These are phyloP conservation scores for Lophotis ruficrista DNA, from an alignment of 2,113 vertebrate genomes.

Conservation along the genomic window DNA sequence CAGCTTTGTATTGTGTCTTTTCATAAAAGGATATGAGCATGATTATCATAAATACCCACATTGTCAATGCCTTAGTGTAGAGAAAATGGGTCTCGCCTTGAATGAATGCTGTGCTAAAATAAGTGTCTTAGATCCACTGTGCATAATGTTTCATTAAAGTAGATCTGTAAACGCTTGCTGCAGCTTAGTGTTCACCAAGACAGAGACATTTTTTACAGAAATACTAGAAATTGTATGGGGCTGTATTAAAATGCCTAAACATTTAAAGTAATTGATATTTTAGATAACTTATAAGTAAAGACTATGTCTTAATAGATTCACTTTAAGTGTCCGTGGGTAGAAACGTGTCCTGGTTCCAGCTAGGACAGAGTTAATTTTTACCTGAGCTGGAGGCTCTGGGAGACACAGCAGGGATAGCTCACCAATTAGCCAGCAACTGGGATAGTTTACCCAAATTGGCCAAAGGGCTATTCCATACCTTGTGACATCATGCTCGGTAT, in stretches of 20 bases:
- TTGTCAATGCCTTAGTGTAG: not conserved
- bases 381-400: too few species aligned
- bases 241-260: not conserved
- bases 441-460: too few species aligned
- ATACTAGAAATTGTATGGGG: not conserved
- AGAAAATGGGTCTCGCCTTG: not conserved
- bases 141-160: not conserved
- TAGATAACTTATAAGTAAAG: not conserved
- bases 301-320: not conserved
- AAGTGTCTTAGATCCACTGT: not conserved
- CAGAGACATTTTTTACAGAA: not conserved
- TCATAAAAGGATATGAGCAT: not conserved
- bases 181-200: not conserved
- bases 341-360: too few species aligned
- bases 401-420: too few species aligned
- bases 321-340: not conserved
- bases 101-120: not conserved
- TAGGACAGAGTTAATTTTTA: too few species aligned
- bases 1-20: not conserved
- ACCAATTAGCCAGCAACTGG: too few species aligned
- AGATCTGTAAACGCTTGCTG: not conserved
- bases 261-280: not conserved
- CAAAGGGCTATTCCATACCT: too few species aligned
- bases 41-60: not conserved
- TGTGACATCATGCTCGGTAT: too few species aligned